Conservation (phyloP, 2,113 vertebrate genomes). For the Chitala chitala region DNA sequence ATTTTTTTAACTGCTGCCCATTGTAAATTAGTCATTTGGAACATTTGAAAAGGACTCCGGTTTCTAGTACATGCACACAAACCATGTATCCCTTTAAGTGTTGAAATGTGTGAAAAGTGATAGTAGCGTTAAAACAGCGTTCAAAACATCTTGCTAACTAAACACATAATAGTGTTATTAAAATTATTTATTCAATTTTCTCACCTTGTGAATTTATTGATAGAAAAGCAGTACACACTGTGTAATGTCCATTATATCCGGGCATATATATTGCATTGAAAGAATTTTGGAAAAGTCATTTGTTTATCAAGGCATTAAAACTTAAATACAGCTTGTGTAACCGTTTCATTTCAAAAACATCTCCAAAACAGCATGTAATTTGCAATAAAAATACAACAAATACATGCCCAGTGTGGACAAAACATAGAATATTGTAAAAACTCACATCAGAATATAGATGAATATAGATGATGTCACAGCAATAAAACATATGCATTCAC, state of each 20-base stretch:
- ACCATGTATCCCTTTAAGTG: no score
- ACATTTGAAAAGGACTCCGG: no score
- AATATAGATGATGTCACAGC: background rate
- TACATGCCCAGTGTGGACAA: no score
- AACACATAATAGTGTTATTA: conserved; percentile 5
- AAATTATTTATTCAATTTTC: background rate
- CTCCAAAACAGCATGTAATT: conserved; percentile 5
- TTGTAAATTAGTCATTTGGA: no score
- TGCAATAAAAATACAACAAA: background rate
- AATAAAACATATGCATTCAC: background rate
- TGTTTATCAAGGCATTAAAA: background rate
- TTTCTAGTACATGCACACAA: no score
- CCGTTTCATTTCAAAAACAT: background rate
- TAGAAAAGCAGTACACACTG: conserved; percentile 5
- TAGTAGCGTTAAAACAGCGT: no score
- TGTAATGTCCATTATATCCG: background rate
- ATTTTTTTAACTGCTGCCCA: no score
- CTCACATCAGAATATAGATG: background rate
- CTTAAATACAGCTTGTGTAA: background rate
- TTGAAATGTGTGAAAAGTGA: no score
- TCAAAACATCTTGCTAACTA: no score
- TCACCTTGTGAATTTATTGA: background rate
- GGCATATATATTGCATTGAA: conserved; percentile 1
- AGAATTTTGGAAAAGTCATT: background rate
- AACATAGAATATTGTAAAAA: no score